A percentile compares a stretch with the other conserved stretches of the same genome.
phyloP scores from a whole-genome alignment of 2,888 invertebrate genomes.

The Eupithecia pulchellata region DNA sequence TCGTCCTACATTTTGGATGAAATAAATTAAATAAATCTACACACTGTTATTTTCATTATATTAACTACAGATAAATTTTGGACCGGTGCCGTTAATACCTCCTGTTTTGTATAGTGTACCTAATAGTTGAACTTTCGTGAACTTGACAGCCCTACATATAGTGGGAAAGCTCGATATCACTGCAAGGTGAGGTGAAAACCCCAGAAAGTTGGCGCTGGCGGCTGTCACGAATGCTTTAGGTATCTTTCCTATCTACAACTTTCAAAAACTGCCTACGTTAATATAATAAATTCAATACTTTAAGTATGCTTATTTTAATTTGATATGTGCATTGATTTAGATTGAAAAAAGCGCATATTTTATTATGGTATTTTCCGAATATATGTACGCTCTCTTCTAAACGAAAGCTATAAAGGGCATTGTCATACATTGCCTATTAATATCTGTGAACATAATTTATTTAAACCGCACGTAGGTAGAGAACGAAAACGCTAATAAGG shows the following conservation, averaged over 20 bases:
- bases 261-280: slow-evolving; percentile 46
- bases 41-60: neutral
- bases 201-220: slow-evolving; percentile 58
- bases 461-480: neutral
- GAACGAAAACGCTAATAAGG: slow-evolving; percentile 4
- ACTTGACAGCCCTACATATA: slow-evolving; percentile 57
- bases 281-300: slow-evolving; percentile 25
- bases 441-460: neutral
- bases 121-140: slow-evolving; percentile 18
- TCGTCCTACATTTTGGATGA: neutral
- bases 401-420: neutral
- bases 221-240: slow-evolving; percentile 64
- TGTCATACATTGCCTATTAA: neutral
- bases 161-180: slow-evolving; percentile 75
- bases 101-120: neutral
- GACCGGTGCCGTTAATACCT: neutral
- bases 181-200: slow-evolving; percentile 73
- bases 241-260: slow-evolving; percentile 44
- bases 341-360: slow-evolving; percentile 17
- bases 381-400: slow-evolving; percentile 17
- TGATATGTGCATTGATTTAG: slow-evolving; percentile 25
- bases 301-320: neutral
- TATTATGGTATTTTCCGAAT: neutral
- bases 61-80: neutral
- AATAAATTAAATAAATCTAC: too few relatives aligned